These are phyloP conservation scores for Ptychadena robeensis DNA, from an alignment of 2,797 vertebrate genomes.

Conservation along the genomic window DNA sequence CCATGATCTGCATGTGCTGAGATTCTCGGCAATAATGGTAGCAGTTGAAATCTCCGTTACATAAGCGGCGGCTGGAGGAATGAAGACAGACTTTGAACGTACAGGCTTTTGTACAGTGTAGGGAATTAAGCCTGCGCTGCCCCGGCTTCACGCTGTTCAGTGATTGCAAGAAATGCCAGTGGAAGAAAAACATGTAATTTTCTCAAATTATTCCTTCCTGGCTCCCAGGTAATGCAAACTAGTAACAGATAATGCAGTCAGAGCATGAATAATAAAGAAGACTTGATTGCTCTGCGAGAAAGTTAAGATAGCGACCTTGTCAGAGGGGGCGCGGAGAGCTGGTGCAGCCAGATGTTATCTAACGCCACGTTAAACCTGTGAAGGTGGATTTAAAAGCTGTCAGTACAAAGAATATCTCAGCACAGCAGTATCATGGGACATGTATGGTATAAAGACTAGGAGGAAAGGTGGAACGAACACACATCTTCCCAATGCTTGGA, in stretches of 20 bases:
- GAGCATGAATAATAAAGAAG: conserved; percentile 54
- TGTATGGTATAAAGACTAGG: conserved; percentile 15
- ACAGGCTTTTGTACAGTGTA: background rate
- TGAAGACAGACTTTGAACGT: background rate
- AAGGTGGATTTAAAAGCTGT: conserved; percentile 43
- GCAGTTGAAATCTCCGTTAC: background rate
- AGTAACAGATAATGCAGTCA: conserved; percentile 39
- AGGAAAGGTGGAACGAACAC: conserved; percentile 5
- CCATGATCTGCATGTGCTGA: background rate
- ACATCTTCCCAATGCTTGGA: background rate
- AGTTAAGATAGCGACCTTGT: conserved; percentile 42
- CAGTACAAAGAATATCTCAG: conserved; percentile 28
- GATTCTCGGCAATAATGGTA: background rate
- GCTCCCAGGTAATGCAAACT: conserved; percentile 40
- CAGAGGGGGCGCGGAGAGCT: conserved; percentile 18
- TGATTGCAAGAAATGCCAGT: conserved; percentile 34
- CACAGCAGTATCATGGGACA: conserved; percentile 17
- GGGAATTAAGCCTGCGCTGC: conserved; percentile 3
- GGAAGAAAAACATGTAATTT: conserved; percentile 36
- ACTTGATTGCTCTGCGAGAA: conserved; percentile 25
- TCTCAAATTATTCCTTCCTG: conserved; percentile 30
- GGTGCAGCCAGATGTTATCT: conserved; percentile 24
- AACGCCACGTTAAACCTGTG: conserved; percentile 12
- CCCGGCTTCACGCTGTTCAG: conserved; percentile 28
- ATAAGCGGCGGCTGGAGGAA: background rate